Conservation (phyloP, 2,888 invertebrate species). For the Lochmaea crataegi region DNA sequence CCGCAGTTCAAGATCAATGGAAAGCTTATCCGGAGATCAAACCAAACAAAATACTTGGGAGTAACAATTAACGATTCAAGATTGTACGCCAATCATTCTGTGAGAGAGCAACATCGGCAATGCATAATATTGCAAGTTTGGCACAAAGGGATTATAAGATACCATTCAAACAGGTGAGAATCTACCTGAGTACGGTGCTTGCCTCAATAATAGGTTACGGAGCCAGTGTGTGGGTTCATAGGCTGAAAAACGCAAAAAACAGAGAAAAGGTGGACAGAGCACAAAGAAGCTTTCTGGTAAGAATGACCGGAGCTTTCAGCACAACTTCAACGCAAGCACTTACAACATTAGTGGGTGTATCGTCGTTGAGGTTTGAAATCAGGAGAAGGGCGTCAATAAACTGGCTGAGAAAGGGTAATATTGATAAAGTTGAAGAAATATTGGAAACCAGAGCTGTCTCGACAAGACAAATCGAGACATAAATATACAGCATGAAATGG, state of each 20-base stretch:
- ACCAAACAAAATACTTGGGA: too few species aligned
- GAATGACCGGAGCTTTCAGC: slow-evolving; percentile 19
- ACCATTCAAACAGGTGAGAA: slow-evolving; percentile 2
- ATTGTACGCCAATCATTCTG: too few species aligned
- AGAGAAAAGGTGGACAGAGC: slow-evolving; percentile 9
- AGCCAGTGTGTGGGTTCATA: slow-evolving; percentile 22
- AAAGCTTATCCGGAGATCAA: too few species aligned
- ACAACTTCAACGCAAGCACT: neutral
- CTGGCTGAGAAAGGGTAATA: neutral
- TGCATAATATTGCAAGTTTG: too few species aligned
- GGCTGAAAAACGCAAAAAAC: slow-evolving; percentile 19
- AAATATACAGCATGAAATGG: neutral
- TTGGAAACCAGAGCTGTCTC: neutral
- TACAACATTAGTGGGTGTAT: neutral
- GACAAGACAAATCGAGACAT: neutral
- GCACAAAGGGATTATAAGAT: neutral
- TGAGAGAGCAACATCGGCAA: too few species aligned
- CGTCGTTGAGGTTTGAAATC: slow-evolving; percentile 14
- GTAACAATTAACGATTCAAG: too few species aligned
- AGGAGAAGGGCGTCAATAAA: slow-evolving; percentile 1
- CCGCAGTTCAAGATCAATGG: too few species aligned
- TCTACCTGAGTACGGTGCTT: neutral
- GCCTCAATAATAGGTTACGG: too few species aligned
- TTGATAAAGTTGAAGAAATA: too few species aligned
- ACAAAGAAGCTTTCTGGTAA: slow-evolving; percentile 26